Base-by-base conservation (phyloP, 2,888 invertebrate genomes). In the Plemyria rubiginata region DNA sequence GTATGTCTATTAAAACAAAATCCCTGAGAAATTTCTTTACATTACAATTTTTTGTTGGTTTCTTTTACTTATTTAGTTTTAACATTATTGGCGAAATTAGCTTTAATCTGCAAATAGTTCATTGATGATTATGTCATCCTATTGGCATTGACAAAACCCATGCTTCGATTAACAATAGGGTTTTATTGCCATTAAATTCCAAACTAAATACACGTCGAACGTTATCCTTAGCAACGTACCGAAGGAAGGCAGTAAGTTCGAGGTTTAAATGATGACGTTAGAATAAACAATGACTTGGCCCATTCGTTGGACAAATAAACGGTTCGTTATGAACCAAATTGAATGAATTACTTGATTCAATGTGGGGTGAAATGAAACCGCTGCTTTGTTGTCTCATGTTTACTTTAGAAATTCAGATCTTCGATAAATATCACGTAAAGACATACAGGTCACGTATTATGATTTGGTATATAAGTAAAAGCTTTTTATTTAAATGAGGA, bases 31-130 rank as follows among this genome's bases (percentile, higher is more conserved):
- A 22, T 22, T 22, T 22, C 3, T 22, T 22, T n/a, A n/a, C n/a
- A n/a, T n/a, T n/a, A n/a, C n/a, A 22, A 22, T 22, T 22, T 22
- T 22, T 22, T 22, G 22, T n/a, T n/a, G 22, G 1, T 22, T 22
- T 22, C 22, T 22, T 22, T 22, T 22, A 22, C 22, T 22, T 22
- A 22, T 22, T 22, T 22, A 22, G 22, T 3, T 22, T 22, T 22
- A 22, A 22, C 1, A 22, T 22, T 22, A 22, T 22, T 22, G 22
- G 2, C 22, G 2, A 22, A 22, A 69, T 68, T 70, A 54, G 63
- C 67, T 67, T 53, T 60, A 55, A 36, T 61, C 8, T 49, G 70
- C 70, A 76, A 72, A 67, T 73, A 64, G 29, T 58, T 70, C 64
- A 67, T 53, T 57, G 54, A 66, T 48, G 54, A 45, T 60, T 64